phyloP scores from a whole-genome alignment of 2,888 invertebrate genomes.

The Tipula confusa region DNA sequence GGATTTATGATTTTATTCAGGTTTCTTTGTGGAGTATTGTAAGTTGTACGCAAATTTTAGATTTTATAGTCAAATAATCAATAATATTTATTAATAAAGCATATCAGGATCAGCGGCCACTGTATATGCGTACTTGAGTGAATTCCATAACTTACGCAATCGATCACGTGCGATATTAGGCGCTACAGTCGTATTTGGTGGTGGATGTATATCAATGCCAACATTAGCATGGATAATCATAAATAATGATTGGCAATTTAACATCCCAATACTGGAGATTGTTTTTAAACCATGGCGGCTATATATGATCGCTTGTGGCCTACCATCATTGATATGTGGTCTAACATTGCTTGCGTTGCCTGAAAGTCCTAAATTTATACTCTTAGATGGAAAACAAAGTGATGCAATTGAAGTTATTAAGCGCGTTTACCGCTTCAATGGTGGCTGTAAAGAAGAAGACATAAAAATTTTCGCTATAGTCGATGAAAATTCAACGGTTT shows the following conservation, averaged over 20 bases:
- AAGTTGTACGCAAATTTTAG: conserved; percentile 39
- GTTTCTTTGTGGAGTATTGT: conserved; percentile 55
- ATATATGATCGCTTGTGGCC: conserved; percentile 44
- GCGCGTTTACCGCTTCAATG: conserved; percentile 41
- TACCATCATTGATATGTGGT: conserved; percentile 43
- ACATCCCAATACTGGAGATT: conserved; percentile 40
- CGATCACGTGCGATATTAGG: conserved; percentile 50
- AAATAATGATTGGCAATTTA: conserved; percentile 43
- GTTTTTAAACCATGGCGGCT: conserved; percentile 46
- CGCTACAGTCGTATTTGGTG: conserved; percentile 44
- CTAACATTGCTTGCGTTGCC: conserved; percentile 43
- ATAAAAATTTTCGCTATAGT: neutral
- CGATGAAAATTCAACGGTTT: conserved; percentile 29
- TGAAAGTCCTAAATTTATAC: conserved; percentile 46
- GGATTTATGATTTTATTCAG: conserved; percentile 53
- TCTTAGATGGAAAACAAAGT: conserved; percentile 41
- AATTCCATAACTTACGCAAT: conserved; percentile 51
- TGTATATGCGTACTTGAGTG: conserved; percentile 53
- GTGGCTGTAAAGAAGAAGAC: conserved; percentile 38
- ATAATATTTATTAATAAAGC: conserved; percentile 36
- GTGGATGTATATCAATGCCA: conserved; percentile 45
- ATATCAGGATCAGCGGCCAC: conserved; percentile 52
- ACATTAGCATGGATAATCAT: conserved; percentile 45
- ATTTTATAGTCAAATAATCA: neutral
- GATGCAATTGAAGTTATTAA: conserved; percentile 41